phyloP scores from a whole-genome alignment of 2,113 vertebrate species.

The Oostethus manadensis region DNA sequence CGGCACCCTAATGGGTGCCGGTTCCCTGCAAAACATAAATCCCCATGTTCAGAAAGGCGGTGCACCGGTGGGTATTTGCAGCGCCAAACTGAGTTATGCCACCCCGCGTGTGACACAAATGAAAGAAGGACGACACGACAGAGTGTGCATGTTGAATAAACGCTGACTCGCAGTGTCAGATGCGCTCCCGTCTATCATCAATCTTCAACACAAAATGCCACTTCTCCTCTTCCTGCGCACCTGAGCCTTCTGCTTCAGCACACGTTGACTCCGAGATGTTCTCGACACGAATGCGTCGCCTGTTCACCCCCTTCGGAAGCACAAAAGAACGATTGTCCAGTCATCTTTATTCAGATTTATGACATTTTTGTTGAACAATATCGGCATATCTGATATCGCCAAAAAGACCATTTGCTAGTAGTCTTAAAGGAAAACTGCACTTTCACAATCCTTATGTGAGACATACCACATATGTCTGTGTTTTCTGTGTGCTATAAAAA shows the following conservation, averaged over 20 bases:
- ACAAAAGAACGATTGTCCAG: no score
- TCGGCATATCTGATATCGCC: no score
- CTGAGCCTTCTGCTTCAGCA: slow-evolving; percentile 43
- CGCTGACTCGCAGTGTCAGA: slow-evolving; percentile 49
- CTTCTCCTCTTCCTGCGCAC: slow-evolving; percentile 30
- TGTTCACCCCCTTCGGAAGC: slow-evolving; percentile 18
- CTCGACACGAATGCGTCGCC: slow-evolving; percentile 2
- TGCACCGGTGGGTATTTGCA: slow-evolving; percentile 16
- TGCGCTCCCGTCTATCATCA: slow-evolving; percentile 50
- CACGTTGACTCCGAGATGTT: slow-evolving; percentile 46
- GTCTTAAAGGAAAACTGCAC: no score
- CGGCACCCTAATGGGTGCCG: slow-evolving; percentile 4
- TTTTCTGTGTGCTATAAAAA: no score
- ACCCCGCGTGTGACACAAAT: slow-evolving; percentile 41
- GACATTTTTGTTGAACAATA: no score
- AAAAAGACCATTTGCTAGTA: no score
- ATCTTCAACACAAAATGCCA: slow-evolving; percentile 33
- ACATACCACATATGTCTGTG: no score
- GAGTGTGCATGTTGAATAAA: slow-evolving; percentile 46
- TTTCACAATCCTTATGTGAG: no score
- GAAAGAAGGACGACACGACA: slow-evolving; percentile 42
- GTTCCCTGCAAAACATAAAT: slow-evolving; percentile 5
- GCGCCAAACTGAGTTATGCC: slow-evolving; percentile 27
- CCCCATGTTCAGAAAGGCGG: neutral
- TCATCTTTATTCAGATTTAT: no score